These are phyloP conservation scores for Cheilosia pagana DNA, from an alignment of 2,888 invertebrate genomes.

Conservation along the genomic window DNA sequence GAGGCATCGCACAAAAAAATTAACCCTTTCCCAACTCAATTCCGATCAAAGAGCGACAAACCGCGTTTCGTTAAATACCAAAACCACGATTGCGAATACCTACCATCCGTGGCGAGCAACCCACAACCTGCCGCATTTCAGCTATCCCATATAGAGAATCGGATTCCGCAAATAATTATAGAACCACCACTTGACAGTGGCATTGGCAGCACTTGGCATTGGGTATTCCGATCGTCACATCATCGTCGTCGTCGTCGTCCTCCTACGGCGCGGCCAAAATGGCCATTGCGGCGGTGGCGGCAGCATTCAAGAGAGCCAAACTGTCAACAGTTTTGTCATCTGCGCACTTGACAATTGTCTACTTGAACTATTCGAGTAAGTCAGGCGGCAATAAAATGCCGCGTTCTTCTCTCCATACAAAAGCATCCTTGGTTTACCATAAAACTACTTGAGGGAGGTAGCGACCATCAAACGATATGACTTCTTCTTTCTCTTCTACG, in stretches of 20 bases:
- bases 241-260: constrained; percentile 52
- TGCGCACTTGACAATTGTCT: constrained; percentile 72
- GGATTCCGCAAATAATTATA: constrained; percentile 67
- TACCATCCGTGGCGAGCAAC: constrained; percentile 37
- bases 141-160: constrained; percentile 39
- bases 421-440: constrained; percentile 27
- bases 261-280: constrained; percentile 40
- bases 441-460: constrained; percentile 65
- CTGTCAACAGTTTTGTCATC: constrained; percentile 75
- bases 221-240: constrained; percentile 53
- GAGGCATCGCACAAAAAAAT: no score
- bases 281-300: constrained; percentile 48
- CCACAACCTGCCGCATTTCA: constrained; percentile 56
- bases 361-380: constrained; percentile 70
- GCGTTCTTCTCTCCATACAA: constrained; percentile 23
- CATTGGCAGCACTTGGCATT: constrained; percentile 67
- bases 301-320: constrained; percentile 63
- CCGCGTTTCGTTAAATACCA: constrained; percentile 45
- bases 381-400: constrained; percentile 66
- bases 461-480: constrained; percentile 46
- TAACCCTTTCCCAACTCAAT: background rate
- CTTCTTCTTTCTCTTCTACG: constrained; percentile 10
- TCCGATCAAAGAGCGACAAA: constrained; percentile 26
- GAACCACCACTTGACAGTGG: constrained; percentile 60
- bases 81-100: constrained; percentile 45